phyloP scores from a whole-genome alignment of 2,888 invertebrate species.

The Choristoneura rosaceana region DNA sequence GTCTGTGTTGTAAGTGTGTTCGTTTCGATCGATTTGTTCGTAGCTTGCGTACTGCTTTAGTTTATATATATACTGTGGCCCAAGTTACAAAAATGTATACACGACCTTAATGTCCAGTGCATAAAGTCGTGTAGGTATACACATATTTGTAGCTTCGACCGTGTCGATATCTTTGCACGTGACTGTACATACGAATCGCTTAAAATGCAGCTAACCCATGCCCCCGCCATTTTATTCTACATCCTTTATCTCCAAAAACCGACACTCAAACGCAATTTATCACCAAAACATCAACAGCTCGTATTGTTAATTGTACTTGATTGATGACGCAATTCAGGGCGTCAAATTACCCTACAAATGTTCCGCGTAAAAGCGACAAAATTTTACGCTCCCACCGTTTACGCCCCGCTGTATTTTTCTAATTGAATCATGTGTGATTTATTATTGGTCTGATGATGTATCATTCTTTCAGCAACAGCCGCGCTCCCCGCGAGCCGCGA shows the following conservation, averaged over 20 bases:
- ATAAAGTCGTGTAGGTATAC: no score
- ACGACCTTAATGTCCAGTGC: no score
- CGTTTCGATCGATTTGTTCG: no score
- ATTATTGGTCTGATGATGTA: slow-evolving; percentile 85
- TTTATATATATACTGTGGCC: no score
- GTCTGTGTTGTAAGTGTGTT: no score
- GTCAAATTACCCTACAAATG: slow-evolving; percentile 79
- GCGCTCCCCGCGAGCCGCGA: slow-evolving; percentile 74
- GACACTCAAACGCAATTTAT: slow-evolving; percentile 40
- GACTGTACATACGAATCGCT: no score
- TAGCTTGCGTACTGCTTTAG: no score
- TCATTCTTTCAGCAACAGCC: slow-evolving; percentile 84
- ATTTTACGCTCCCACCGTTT: slow-evolving; percentile 63
- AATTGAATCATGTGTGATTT: slow-evolving; percentile 85
- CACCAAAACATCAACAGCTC: slow-evolving; percentile 40
- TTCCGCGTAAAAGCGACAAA: slow-evolving; percentile 68
- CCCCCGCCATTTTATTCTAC: slow-evolving; percentile 15
- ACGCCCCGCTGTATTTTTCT: slow-evolving; percentile 78
- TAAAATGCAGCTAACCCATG: background rate
- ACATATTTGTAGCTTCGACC: no score
- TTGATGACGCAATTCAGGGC: slow-evolving; percentile 79
- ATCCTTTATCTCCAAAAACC: slow-evolving; percentile 33
- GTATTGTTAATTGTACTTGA: slow-evolving; percentile 75
- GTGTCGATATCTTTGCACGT: no score
- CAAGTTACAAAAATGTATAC: no score